Evolutionary conservation across 2,797 vertebrate species (phyloP).

Genomic region (Fringilla coelebs): DNA sequence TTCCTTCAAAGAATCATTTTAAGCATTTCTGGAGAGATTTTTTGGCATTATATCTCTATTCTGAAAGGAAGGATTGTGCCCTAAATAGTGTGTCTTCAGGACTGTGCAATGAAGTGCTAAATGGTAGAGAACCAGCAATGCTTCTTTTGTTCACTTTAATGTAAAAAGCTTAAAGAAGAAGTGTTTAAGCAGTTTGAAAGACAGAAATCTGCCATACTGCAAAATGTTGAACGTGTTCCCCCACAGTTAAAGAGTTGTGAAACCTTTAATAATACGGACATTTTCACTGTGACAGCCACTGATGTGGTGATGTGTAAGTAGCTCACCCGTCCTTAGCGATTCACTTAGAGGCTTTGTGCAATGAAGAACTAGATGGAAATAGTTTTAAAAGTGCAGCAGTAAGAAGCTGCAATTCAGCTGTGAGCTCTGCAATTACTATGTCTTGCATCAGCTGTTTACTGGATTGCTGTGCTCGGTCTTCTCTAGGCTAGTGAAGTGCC

Average conservation of each 20-base stretch:
- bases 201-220: constrained; percentile 12
- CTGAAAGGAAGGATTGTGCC: constrained; percentile 33
- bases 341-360: not conserved
- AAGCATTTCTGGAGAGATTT: constrained; percentile 1
- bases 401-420: not conserved
- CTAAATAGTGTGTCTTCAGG: constrained; percentile 1
- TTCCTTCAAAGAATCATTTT: constrained; percentile 45
- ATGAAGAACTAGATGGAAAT: not conserved
- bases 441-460: not conserved
- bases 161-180: constrained; percentile 18
- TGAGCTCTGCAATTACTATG: not conserved
- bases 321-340: not conserved
- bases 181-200: constrained; percentile 24
- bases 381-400: not conserved
- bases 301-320: not conserved
- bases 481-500: not conserved
- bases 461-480: not conserved
- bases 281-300: not conserved
- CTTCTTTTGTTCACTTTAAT: not conserved
- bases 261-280: not conserved
- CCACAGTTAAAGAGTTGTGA: not conserved
- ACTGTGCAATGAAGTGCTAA: not conserved
- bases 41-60: not conserved
- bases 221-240: not conserved
- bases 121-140: not conserved